Evolutionary conservation across 1,140 invertebrate genomes (phyloP), one percentile per base, ranked within the genome.

Genomic region (Sitophilus oryzae): DNA sequence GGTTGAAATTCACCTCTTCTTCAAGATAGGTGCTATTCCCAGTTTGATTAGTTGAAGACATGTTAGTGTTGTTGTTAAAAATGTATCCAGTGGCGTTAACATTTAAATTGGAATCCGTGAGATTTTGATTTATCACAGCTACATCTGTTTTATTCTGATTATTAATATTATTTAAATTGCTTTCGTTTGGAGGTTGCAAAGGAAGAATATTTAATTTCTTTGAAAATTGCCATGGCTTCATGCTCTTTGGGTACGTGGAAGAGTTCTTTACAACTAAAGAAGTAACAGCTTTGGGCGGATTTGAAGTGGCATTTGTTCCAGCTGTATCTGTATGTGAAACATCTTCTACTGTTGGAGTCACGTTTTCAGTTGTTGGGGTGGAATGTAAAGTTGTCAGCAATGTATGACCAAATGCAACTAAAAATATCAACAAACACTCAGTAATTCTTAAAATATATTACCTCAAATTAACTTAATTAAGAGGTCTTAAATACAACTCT

Each of bases 111-210:
- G 34, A 11, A 22, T 51, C 55, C 30, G 55, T 50, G 37, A 22
- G 8, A 18, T 42, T 65, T 58, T 54, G 44, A 38, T 67, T 63
- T 66, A 69, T 68, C 64, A 67, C 65, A 68, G 67, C 49, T 56
- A 50, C 35, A 44, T 56, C 54, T 53, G 10, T 49, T 48, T 41
- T 51, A 9, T 49, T 58, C 21, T 38, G 34, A 10, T 52, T 49
- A 41, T 23, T n/a, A n/a, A 45, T 22, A 6, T 36, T 34, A 23
- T 8, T 58, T 11, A 34, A 11, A 36, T 48, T 58, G 8, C 36
- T 22, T 38, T 42, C 50, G 40, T 15, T 11, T 9, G 41, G 44
- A 46, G 48, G 36, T 34, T 52, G 40, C 42, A 48, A 36, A 10
- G 53, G 53, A 10, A 49, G 22, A 3, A 42, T 38, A 35, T 49